Evolutionary conservation across 2,113 vertebrate species (phyloP), one percentile per base, ranked within the genome.

Genomic region (Platysternon megacephalum): DNA sequence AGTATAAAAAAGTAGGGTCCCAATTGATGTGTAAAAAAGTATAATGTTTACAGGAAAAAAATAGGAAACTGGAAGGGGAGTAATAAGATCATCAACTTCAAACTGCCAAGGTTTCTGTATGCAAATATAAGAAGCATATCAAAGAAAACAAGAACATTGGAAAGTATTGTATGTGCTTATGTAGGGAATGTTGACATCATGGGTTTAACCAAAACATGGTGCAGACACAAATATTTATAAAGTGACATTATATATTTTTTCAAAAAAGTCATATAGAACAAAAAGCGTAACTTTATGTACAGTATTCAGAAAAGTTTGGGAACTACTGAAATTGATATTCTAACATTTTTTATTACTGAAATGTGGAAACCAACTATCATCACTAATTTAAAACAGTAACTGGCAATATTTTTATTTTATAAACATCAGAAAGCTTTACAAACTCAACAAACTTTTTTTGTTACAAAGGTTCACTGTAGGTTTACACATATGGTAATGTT

Each of bases 401-500:
- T 55, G 80, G 51, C 39, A 53, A 95, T 85, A 51, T 65, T 82
- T 88, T 84, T 52, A 80, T 72, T 92, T 97, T 48, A 56, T 89
- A 92, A 80, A 80, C 80, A 94, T 28, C 49, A 80, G 48, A 92
- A 91, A 48, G 92, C 82, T 91, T 91, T 94, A 79, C 56, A 93
- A 86, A 44, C 87, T 92, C 52, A 91, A 81, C 84, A 83, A 83
- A 22, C 82, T 93, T 84, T 84, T 65, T 89, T 81, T 94, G 81
- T 92, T 95, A 91, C 49, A 94, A 95, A 93, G 55, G 4, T 21
- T 87, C 42, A 95, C 48, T 61, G 55, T 86, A 83, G 87, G 88
- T 97, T 96, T 82, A 81, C 84, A 94, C 87, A 88, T 83, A 89
- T 80, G 72, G 87, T 84, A 94, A 89, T 4, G 1, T 80, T 95